Evolutionary conservation across 1,140 invertebrate genomes (phyloP).

Genomic region (Cheumatopsyche charites): DNA sequence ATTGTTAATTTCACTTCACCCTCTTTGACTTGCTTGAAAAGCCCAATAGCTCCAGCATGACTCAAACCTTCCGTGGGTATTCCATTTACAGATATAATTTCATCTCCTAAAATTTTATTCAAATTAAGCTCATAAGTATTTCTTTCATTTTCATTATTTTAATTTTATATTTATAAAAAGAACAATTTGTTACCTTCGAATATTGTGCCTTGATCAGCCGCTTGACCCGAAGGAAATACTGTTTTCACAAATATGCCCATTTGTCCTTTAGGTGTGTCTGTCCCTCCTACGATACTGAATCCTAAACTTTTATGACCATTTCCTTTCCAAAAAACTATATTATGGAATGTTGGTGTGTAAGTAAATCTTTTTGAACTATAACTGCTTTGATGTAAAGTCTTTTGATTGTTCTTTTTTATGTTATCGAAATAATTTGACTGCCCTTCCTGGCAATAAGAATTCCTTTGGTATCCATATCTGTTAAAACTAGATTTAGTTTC

Average conservation of each 20-base stretch:
- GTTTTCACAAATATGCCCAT: conserved; percentile 94
- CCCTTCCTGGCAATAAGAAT: conserved; percentile 45
- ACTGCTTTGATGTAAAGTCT: not conserved
- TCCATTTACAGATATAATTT: conserved; percentile 90
- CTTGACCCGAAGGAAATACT: conserved; percentile 86
- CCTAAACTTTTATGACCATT: conserved; percentile 84
- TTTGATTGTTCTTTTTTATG: conserved; percentile 55
- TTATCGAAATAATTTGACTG: conserved; percentile 52
- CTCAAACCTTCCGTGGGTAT: conserved; percentile 81
- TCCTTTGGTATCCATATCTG: conserved; percentile 20
- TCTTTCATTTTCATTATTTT: too few species aligned
- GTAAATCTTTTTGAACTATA: conserved; percentile 24
- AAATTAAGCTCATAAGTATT: not conserved
- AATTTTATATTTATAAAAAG: conserved; percentile 14
- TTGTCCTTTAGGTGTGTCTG: conserved; percentile 84
- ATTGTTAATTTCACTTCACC: conserved; percentile 85
- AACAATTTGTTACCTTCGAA: conserved; percentile 74
- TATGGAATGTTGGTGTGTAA: conserved; percentile 49
- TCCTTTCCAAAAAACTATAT: conserved; percentile 77
- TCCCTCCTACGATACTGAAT: conserved; percentile 90
- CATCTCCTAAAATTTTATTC: conserved; percentile 74
- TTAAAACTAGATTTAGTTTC: conserved; percentile 30
- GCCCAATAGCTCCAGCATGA: conserved; percentile 84
- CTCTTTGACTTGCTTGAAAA: conserved; percentile 88
- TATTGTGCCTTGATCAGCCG: conserved; percentile 79